phyloP scores from a whole-genome alignment of 2,113 vertebrate species.

The Equus quagga region DNA sequence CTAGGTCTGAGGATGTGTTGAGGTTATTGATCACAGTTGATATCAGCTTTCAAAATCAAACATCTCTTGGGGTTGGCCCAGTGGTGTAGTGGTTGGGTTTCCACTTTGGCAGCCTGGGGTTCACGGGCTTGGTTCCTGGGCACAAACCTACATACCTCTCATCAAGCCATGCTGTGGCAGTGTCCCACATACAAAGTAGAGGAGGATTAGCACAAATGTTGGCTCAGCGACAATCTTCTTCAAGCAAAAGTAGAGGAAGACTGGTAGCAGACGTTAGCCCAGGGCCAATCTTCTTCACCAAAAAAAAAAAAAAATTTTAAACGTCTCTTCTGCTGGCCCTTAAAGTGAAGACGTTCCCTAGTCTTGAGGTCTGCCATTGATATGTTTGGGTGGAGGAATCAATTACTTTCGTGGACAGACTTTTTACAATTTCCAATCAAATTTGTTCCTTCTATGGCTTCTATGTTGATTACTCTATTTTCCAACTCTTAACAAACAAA shows the following conservation, averaged over 20 bases:
- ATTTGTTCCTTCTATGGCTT: background rate
- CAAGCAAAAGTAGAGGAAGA: too few species aligned
- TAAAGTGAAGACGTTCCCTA: background rate
- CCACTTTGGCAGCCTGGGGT: too few species aligned
- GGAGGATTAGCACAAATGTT: too few species aligned
- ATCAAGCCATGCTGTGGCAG: too few species aligned
- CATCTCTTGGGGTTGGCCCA: background rate
- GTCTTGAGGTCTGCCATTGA: background rate
- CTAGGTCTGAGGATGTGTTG: background rate
- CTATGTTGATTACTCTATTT: background rate
- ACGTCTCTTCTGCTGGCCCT: background rate
- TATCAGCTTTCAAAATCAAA: slow-evolving; percentile 4
- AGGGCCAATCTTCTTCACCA: too few species aligned
- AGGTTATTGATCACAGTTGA: background rate
- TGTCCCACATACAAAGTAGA: too few species aligned
- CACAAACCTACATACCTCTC: too few species aligned
- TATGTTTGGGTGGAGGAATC: background rate
- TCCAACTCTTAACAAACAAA: background rate
- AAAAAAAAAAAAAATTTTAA: background rate
- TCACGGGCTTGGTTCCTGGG: too few species aligned
- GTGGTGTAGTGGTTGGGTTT: too few species aligned
- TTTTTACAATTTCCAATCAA: background rate
- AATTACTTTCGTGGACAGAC: background rate
- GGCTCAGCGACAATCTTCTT: too few species aligned
- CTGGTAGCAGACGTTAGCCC: too few species aligned